phyloP scores from a whole-genome alignment of 1,140 invertebrate genomes.

The Drosophila insularis region DNA sequence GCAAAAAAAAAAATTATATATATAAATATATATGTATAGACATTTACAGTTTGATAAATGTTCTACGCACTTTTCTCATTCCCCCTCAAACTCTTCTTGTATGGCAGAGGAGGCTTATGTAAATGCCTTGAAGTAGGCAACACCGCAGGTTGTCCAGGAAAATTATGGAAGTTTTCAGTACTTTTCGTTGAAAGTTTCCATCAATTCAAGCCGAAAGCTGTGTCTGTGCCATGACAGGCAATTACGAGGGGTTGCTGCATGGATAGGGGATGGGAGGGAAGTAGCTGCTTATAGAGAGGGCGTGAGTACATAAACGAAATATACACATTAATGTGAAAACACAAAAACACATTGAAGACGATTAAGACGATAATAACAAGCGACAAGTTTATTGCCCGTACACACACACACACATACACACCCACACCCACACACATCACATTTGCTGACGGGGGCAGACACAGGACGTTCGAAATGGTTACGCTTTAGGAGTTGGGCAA shows the following conservation, averaged over 20 bases:
- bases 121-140: slow-evolving; percentile 46
- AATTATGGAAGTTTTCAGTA: slow-evolving; percentile 32
- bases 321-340: slow-evolving; percentile 49
- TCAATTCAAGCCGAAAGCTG: slow-evolving; percentile 62
- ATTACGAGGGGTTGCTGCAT: slow-evolving; percentile 49
- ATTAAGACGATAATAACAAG: slow-evolving; percentile 81
- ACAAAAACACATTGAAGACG: slow-evolving; percentile 64
- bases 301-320: slow-evolving; percentile 47
- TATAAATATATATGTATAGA: slow-evolving; percentile 25
- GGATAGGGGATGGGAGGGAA: not conserved
- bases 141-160: slow-evolving; percentile 42
- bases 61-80: slow-evolving; percentile 11
- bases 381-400: slow-evolving; percentile 76
- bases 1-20: slow-evolving; percentile 29
- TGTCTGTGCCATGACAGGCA: slow-evolving; percentile 69
- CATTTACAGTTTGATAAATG: slow-evolving; percentile 69
- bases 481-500: slow-evolving; percentile 41
- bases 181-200: slow-evolving; percentile 50
- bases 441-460: not conserved
- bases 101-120: slow-evolving; percentile 26
- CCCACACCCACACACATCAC: slow-evolving; percentile 46
- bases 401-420: slow-evolving; percentile 48
- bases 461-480: slow-evolving; percentile 10
- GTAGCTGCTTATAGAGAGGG: not conserved
- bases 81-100: not conserved